These are phyloP conservation scores for Gymnoscopelus microlampas DNA, from an alignment of 2,797 vertebrate species.

Conservation along the genomic window DNA sequence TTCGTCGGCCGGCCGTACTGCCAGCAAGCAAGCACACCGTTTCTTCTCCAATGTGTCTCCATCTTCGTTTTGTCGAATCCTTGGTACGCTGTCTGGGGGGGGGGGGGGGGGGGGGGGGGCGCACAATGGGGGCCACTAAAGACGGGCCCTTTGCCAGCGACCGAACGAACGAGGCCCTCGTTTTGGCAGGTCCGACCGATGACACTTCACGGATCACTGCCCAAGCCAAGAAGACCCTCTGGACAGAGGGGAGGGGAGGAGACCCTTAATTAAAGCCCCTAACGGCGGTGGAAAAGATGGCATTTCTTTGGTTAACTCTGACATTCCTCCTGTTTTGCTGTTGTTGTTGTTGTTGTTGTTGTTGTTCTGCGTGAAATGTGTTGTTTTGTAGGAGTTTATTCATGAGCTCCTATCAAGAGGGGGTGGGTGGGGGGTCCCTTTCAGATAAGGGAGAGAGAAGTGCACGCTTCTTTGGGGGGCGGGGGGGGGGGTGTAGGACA, in stretches of 20 bases:
- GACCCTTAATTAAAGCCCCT: constrained; percentile 39
- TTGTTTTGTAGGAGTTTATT: constrained; percentile 50
- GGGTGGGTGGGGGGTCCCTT: constrained; percentile 49
- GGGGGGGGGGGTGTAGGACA: constrained; percentile 47
- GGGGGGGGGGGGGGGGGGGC: too few species aligned
- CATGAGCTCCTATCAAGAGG: constrained; percentile 28
- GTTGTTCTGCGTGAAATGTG: constrained; percentile 3
- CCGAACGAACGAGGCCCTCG: constrained; percentile 44
- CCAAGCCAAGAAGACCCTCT: constrained; percentile 58
- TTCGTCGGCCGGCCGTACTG: neutral
- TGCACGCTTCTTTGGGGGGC: constrained; percentile 48
- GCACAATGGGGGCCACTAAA: constrained; percentile 51
- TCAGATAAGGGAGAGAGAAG: constrained; percentile 47
- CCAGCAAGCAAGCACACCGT: neutral
- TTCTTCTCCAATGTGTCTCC: constrained; percentile 13
- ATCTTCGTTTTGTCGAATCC: constrained; percentile 17
- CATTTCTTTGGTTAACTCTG: constrained; percentile 40
- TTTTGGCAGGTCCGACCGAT: constrained; percentile 71
- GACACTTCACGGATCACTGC: constrained; percentile 69
- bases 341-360: constrained; percentile 31
- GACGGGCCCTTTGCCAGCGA: constrained; percentile 35
- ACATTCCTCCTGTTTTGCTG: constrained; percentile 41
- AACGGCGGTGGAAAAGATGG: constrained; percentile 53
- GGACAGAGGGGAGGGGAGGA: constrained; percentile 22
- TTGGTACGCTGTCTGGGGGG: constrained; percentile 26